Evolutionary conservation across 2,888 invertebrate species (phyloP), one percentile per base, ranked within the genome.

Genomic region (Formica aserva): DNA sequence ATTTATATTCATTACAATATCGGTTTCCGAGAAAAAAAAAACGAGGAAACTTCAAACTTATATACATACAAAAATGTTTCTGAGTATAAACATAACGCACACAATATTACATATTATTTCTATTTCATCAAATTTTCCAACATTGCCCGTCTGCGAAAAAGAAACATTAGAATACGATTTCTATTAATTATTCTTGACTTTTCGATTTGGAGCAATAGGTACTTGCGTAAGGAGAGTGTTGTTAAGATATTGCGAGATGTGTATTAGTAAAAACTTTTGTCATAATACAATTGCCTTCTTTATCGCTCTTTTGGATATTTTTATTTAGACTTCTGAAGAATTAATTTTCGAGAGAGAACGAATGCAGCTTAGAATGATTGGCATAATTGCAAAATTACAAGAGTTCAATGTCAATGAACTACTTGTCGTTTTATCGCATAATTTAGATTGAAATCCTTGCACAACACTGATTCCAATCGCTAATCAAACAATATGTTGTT

Each of bases 401-500:
- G 26, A 52, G 52, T 76, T 67, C 52, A 76, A 55, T 76, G 76
- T 52, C 66, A 52, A 26, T 1, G 2, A 48, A 67, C 18, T 35
- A 76, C 55, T 55, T 3, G 8, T 66, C 35, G 5, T 9, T 63
- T 65, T 76, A 76, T 75, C 45, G 5, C 9, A 26, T 9, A 18
- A 48, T 18, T 65, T 45, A 3, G 5, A 1, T 52, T 8, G n/a
- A 52, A 52, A 75, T 65, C 8, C 29, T 76, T 26, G 35, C 18
- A 15, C 13, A 8, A 13, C 15, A 15, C 45, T 63, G 32, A 75
- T 75, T 63, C 13, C 8, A 1, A 62, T 75, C 32, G 3, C 45
- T 72, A 5, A 15, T 45, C 15, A 45, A 63, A 29, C 4, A 32
- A 45, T 41, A 45, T n/a, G 4, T 45, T 62, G 62, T 75, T 48